Percentiles rank a stretch among this genome's conserved stretches.
phyloP scores from a whole-genome alignment of 2,888 invertebrate genomes.

The Malthinus flaveolus region DNA sequence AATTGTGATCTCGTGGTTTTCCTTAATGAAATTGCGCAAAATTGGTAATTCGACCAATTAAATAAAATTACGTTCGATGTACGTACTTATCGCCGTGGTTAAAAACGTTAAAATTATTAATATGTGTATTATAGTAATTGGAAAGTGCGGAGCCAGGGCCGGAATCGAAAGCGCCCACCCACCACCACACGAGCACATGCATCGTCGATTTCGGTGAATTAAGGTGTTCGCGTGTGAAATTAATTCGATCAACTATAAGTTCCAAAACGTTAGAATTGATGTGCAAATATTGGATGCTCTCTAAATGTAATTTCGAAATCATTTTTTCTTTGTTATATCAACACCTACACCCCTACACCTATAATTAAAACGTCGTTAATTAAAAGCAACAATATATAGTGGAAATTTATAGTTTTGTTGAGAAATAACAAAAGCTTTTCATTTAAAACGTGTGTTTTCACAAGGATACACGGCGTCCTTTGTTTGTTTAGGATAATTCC shows the following conservation, averaged over 20 bases:
- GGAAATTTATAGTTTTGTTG: no score
- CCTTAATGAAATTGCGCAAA: not conserved
- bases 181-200: constrained; percentile 7
- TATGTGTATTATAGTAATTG: not conserved
- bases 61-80: no score
- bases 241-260: constrained; percentile 25
- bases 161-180: constrained; percentile 18
- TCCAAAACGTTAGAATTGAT: constrained; percentile 14
- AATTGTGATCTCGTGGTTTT: constrained; percentile 1
- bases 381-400: no score
- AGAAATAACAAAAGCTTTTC: no score
- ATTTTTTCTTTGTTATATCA: constrained; percentile 5
- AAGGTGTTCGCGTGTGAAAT: constrained; percentile 30
- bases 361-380: no score
- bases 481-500: no score
- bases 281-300: not conserved
- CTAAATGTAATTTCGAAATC: no score
- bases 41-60: no score
- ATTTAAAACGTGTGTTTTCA: no score
- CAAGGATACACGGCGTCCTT: no score
- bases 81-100: no score
- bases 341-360: no score
- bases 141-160: constrained; percentile 10
- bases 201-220: constrained; percentile 25
- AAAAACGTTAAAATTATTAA: not conserved